Base-by-base conservation (phyloP, 2,113 vertebrate genomes). In the sheep (Ovis aries) region DNA sequence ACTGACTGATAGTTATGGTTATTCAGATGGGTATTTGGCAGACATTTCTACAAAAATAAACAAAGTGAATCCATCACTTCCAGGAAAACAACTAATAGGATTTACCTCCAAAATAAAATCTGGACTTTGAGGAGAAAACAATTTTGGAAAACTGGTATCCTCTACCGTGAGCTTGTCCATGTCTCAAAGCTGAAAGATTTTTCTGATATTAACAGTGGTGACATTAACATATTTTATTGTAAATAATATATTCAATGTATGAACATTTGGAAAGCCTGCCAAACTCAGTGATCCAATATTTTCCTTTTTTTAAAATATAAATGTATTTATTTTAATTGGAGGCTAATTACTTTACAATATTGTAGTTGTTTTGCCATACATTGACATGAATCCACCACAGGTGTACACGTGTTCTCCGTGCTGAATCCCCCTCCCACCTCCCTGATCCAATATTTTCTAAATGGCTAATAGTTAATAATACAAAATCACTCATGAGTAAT, bases 21-120 rank as follows among this genome's bases (percentile, higher is more conserved):
- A 64, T 86, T 94, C 8, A 31, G 23, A 85, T 25, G 19, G 7
- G 10, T 59, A 80, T 80, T 59, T 88, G 14, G 23, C n/a, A 90
- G n/a, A 67, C 64, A 36, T 50, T 84, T 84, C 71, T 29, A 74
- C n/a, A 92, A 67, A 92, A 92, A 90, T 60, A 53, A 90, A 25
- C 86, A 85, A 57, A 67, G 7, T 25, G 40, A 95, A n/a, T 52
- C 55, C 95, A 17, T 90, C 40, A 55, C 21, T 53, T 86, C 12
- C 82, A 77, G 90, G 16, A 52, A 77, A 96, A 90, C 36, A 86
- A 48, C 21, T 48, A 40, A 48, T 31, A 94, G 23, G 4, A 48
- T 36, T 80, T 85, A 67, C 13, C 43, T 50, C 52, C 36, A 60
- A 29, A 53, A 78, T 88, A 90, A 84, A 48, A 71, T 90, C 8